Percentiles rank a stretch among this genome's conserved stretches.
These are phyloP conservation scores for Maniola hyperantus DNA, from an alignment of 2,888 invertebrate species.

Conservation along the genomic window DNA sequence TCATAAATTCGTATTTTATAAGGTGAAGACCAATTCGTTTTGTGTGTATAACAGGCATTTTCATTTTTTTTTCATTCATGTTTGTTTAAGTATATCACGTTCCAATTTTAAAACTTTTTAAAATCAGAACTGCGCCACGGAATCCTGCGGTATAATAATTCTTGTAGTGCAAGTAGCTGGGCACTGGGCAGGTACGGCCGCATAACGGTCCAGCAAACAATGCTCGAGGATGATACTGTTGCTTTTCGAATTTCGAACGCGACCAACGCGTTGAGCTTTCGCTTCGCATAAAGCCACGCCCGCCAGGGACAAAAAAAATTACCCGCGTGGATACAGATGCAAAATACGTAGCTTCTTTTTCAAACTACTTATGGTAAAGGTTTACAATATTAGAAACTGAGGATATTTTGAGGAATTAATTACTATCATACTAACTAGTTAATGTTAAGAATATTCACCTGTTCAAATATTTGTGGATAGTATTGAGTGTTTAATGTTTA, in stretches of 20 bases:
- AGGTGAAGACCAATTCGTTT: too few species aligned
- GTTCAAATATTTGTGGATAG: too few species aligned
- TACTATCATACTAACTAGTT: too few species aligned
- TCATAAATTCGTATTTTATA: too few species aligned
- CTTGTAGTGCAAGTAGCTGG: constrained; percentile 50
- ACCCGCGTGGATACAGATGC: background rate
- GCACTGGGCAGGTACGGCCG: constrained; percentile 49
- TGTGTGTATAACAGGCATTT: too few species aligned
- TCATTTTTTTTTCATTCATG: too few species aligned
- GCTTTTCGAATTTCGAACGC: constrained; percentile 43
- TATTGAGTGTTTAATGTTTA: too few species aligned
- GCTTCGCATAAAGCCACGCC: constrained; percentile 7
- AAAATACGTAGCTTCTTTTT: background rate
- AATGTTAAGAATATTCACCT: too few species aligned
- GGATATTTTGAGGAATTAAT: too few species aligned
- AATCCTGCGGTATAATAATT: constrained; percentile 46
- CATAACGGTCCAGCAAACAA: constrained; percentile 53
- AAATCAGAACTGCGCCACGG: constrained; percentile 17
- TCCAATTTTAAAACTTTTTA: constrained; percentile 9
- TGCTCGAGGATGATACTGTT: constrained; percentile 46
- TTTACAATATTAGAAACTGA: background rate
- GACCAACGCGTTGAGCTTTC: constrained; percentile 40
- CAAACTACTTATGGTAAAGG: background rate
- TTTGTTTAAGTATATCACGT: background rate
- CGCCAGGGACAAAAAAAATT: constrained; percentile 17